Evolutionary conservation across 2,888 invertebrate species (phyloP).

Genomic region (Agonopterix alstromeriana): DNA sequence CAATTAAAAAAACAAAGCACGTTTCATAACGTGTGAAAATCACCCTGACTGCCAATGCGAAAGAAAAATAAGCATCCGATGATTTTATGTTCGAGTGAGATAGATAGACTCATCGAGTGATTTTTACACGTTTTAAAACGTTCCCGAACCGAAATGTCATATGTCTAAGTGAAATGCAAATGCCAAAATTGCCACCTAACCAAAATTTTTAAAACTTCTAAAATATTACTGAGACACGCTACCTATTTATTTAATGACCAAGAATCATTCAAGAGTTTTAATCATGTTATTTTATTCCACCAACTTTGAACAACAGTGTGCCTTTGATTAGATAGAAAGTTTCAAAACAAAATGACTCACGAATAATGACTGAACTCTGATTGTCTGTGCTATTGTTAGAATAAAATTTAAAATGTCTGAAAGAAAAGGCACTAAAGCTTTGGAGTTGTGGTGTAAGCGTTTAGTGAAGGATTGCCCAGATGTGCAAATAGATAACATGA

Average conservation of each 20-base stretch:
- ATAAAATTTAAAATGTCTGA: conserved; percentile 80
- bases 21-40: too few species aligned
- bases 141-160: too few species aligned
- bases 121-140: too few species aligned
- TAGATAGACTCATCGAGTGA: too few species aligned
- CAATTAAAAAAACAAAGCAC: too few species aligned
- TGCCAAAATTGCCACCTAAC: conserved; percentile 24
- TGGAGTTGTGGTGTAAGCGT: conserved; percentile 95
- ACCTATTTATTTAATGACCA: too few species aligned
- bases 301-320: neutral
- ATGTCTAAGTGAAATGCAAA: conserved; percentile 10
- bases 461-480: conserved; percentile 93
- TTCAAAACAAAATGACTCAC: conserved; percentile 23
- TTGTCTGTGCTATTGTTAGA: conserved; percentile 5
- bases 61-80: too few species aligned
- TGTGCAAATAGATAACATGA: conserved; percentile 95
- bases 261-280: too few species aligned
- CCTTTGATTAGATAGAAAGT: conserved; percentile 1
- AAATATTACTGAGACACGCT: neutral
- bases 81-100: too few species aligned
- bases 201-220: conserved; percentile 13
- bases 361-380: conserved; percentile 9
- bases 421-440: conserved; percentile 90
- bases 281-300: too few species aligned
- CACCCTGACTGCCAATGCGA: too few species aligned